Evolutionary conservation across 2,113 vertebrate genomes (phyloP), one percentile per base, ranked within the genome.

Genomic region (Cyanoderma ruficeps): DNA sequence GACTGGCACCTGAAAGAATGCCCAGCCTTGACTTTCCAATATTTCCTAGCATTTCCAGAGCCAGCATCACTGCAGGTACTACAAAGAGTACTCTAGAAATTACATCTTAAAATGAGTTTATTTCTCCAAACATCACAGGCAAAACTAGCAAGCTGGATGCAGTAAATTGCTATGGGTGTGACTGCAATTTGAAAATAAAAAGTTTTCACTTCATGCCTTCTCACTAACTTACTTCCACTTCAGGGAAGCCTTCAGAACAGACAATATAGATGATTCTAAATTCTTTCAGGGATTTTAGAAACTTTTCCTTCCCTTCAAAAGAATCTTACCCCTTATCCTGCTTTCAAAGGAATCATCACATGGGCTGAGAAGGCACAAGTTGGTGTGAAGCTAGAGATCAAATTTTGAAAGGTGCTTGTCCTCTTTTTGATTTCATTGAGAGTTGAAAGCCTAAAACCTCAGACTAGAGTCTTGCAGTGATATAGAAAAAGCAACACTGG

Each of bases 101-200:
- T 47, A n/a, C 47, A 88, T 37, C 35, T 80, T 77, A 63, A 59
- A 82, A 85, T 8, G 46, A 87, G 11, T 63, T 91, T 85, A 59
- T 90, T 91, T 90, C 67, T 83, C 16, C 75, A 79, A 59, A 65
- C 39, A 90, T 74, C 59, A 77, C 23, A 67, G 84, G 68, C 30
- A 86, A 86, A 95, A 90, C 77, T 37, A 90, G 35, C 68, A 80
- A 85, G 47, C 33, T 79, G 61, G 31, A 85, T 65, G 33, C 47
- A 85, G 42, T 50, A 93, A 93, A 91, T 55, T 83, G 50, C 78
- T 79, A 30, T 72, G 49, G 44, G 64, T 89, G 47, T 89, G 44
- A 83, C 39, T 75, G 69, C 50, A 83, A 83, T 72, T 93, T 7
- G 3, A 77, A 95, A 95, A 94, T n/a, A 83, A 95, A 89, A 91